phyloP scores from a whole-genome alignment of 2,113 vertebrate species.

The Scolopax mira region DNA sequence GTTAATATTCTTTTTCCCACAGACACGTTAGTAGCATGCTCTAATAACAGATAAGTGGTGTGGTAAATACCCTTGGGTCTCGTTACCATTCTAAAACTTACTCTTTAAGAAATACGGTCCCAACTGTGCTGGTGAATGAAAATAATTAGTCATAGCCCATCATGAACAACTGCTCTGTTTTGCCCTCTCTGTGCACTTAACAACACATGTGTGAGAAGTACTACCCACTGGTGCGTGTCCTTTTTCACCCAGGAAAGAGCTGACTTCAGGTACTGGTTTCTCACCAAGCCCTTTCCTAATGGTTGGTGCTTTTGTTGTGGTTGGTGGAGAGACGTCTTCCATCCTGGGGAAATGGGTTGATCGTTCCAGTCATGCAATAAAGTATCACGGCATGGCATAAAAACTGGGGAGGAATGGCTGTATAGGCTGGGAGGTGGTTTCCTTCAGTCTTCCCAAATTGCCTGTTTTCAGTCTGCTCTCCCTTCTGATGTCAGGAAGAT shows the following conservation, averaged over 20 bases:
- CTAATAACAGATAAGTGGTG: conserved; percentile 21
- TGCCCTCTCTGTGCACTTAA: neutral
- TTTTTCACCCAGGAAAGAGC: neutral
- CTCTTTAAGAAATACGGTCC: neutral
- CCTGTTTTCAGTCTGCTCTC: neutral
- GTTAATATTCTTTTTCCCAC: conserved; percentile 3
- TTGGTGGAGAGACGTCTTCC: neutral
- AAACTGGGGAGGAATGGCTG: neutral
- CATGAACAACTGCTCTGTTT: neutral
- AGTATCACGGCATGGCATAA: neutral
- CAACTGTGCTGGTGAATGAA: neutral
- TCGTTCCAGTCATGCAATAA: neutral
- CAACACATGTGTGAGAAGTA: neutral
- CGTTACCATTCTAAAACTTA: neutral
- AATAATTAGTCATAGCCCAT: neutral
- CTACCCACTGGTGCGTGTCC: neutral
- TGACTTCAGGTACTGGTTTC: neutral
- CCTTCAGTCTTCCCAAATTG: neutral
- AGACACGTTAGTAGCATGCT: neutral
- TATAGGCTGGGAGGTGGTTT: neutral
- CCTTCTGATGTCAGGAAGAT: neutral
- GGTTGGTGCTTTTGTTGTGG: neutral
- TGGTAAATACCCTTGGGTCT: neutral
- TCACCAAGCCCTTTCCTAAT: neutral
- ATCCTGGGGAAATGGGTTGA: neutral